Evolutionary conservation across 1,140 invertebrate genomes (phyloP).

Genomic region (Penaeus chinensis): DNA sequence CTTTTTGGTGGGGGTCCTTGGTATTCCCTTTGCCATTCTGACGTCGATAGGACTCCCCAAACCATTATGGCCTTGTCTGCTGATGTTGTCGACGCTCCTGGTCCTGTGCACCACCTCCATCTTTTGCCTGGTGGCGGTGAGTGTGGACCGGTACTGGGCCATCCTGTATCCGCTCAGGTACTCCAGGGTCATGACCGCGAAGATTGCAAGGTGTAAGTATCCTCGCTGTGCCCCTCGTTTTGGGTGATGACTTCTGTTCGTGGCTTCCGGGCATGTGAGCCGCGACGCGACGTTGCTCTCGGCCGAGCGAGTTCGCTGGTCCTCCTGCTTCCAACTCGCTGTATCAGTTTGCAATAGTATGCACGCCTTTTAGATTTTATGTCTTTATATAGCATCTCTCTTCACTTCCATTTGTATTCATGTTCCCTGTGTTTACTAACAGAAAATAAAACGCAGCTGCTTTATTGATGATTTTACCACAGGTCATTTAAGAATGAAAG

Average conservation of each 20-base stretch:
- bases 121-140: slow-evolving; percentile 89
- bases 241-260: too few relatives aligned
- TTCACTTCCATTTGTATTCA: too few relatives aligned
- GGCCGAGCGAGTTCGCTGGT: too few relatives aligned
- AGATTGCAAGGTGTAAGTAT: slow-evolving; percentile 84
- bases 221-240: background rate
- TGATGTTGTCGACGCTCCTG: slow-evolving; percentile 87
- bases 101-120: slow-evolving; percentile 92
- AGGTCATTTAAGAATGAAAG: too few relatives aligned
- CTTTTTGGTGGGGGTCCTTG: slow-evolving; percentile 75
- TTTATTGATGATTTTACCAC: too few relatives aligned
- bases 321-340: too few relatives aligned
- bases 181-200: slow-evolving; percentile 84
- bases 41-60: slow-evolving; percentile 80
- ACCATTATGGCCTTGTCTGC: slow-evolving; percentile 84
- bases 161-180: slow-evolving; percentile 91
- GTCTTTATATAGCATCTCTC: too few relatives aligned
- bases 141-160: slow-evolving; percentile 91
- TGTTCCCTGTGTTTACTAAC: too few relatives aligned
- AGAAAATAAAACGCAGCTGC: too few relatives aligned
- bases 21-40: slow-evolving; percentile 88
- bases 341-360: too few relatives aligned
- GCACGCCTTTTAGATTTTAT: too few relatives aligned
- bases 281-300: too few relatives aligned
- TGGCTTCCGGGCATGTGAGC: background rate